Base-by-base conservation (phyloP, 2,888 invertebrate genomes). In the Acrocyrtus sp. region DNA sequence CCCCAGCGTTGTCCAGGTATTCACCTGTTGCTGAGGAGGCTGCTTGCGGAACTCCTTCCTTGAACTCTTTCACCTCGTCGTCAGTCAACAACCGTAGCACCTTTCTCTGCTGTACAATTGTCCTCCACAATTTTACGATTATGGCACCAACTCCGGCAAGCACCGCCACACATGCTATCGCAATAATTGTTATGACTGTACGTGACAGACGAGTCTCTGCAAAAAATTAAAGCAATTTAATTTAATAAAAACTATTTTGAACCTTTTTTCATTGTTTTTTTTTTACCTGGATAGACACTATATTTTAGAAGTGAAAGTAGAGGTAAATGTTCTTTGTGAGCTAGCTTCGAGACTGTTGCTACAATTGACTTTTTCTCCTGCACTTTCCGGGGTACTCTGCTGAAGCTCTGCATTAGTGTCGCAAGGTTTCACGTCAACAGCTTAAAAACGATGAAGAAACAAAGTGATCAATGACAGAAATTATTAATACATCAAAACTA, bases 41-140 rank as follows among this genome's bases (percentile, higher is more conserved):
- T 6, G 62, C 10, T n/a, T 22, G 34, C 15, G 72, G 72, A 45
- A 58, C 58, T 34, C 72, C 72, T 17, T 51, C 39, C 0, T 58
- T 19, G 39, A 72, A 72, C 15, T 72, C 65, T 19, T 58, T n/a
- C 6, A 72, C 53, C 58, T 72, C 72, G 1, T 43, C 58, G 29
- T 72, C 72, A 2, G 72, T 72, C 17, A 72, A 53, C 3, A 58
- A 4, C 17, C 72, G 58, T 4, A 72, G 50, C n/a, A 29, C 47
- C 34, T 63, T 26, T 12, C 48, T 15, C 22, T 72, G 72, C 1
- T 41, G 4, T 29, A 27, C 10, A n/a, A 72, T 57, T 15, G 65
- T 63, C 2, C 34, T 17, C 3, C 48, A 15, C 53, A 62, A 39
- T 1, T 53, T 48, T 12, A 24, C 21, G 24, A 70, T 26, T 3